Percentiles rank a stretch among this genome's conserved stretches.
Evolutionary conservation across 2,888 invertebrate species (phyloP).

Genomic region (Mythimna impura): DNA sequence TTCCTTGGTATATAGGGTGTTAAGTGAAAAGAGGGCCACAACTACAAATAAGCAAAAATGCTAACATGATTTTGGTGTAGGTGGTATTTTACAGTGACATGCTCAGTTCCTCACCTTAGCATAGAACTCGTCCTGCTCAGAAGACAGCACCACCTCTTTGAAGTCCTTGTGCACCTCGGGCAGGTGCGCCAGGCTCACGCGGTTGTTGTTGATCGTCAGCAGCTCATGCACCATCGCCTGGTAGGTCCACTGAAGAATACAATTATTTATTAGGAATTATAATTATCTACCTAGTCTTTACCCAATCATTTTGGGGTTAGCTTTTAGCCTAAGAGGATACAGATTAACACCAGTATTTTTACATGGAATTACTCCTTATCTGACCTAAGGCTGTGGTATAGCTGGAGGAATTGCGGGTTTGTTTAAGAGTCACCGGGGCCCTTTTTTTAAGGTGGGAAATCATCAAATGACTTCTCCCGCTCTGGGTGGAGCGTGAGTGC

Average conservation of each 20-base stretch:
- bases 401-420: too few relatives aligned
- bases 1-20: too few relatives aligned
- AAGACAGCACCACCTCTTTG: constrained; percentile 97
- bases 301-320: too few relatives aligned
- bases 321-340: too few relatives aligned
- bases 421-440: too few relatives aligned
- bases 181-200: constrained; percentile 96
- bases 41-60: background rate
- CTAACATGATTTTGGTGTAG: background rate
- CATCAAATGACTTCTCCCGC: too few relatives aligned
- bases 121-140: constrained; percentile 99
- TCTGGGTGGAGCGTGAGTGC: too few relatives aligned
- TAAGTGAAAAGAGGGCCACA: background rate
- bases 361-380: too few relatives aligned
- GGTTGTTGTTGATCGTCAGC: constrained; percentile 97
- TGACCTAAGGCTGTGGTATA: too few relatives aligned
- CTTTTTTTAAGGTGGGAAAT: too few relatives aligned
- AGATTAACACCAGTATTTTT: too few relatives aligned
- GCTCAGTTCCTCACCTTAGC: constrained; percentile 91
- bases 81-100: background rate
- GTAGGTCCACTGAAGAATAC: constrained; percentile 96
- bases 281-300: too few relatives aligned
- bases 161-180: constrained; percentile 97
- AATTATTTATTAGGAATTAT: background rate
- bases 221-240: constrained; percentile 99